Percentiles rank a stretch among this genome's conserved stretches.
Evolutionary conservation across 2,113 vertebrate species (phyloP).

Genomic region (Ptychochromis oligacanthus): DNA sequence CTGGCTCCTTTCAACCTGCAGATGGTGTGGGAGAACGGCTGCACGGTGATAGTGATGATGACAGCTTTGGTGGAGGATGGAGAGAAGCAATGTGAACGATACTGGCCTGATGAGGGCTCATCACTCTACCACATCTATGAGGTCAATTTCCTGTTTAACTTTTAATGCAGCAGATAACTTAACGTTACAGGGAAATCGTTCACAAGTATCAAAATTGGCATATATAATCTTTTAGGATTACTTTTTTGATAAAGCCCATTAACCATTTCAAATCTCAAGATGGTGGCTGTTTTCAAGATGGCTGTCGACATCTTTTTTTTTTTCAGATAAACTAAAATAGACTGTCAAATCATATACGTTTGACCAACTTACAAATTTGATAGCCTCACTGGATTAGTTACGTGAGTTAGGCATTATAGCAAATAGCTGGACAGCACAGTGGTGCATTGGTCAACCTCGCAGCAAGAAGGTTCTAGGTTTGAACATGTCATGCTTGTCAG

Average conservation of each 20-base stretch:
- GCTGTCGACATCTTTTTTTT: neutral
- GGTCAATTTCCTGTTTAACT: conserved; percentile 72
- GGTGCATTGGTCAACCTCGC: neutral
- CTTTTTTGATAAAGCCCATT: neutral
- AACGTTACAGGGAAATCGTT: neutral
- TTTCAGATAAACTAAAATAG: neutral
- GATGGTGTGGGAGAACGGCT: conserved; percentile 99
- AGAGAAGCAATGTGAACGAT: conserved; percentile 94
- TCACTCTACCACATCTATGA: conserved; percentile 98
- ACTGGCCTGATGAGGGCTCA: conserved; percentile 97
- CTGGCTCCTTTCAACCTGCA: conserved; percentile 51
- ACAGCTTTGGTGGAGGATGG: conserved; percentile 93
- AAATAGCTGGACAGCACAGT: neutral
- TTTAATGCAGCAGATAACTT: neutral
- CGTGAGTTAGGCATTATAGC: neutral
- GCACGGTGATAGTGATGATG: conserved; percentile 97
- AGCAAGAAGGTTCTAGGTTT: neutral
- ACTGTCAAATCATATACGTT: too few relatives aligned
- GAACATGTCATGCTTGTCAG: neutral
- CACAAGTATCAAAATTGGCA: neutral
- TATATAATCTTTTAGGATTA: neutral
- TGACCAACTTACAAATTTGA: neutral
- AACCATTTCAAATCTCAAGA: neutral
- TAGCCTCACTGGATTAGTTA: neutral
- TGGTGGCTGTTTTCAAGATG: neutral